Evolutionary conservation across 2,113 vertebrate genomes (phyloP).

Genomic region (Gobiocypris rarus): DNA sequence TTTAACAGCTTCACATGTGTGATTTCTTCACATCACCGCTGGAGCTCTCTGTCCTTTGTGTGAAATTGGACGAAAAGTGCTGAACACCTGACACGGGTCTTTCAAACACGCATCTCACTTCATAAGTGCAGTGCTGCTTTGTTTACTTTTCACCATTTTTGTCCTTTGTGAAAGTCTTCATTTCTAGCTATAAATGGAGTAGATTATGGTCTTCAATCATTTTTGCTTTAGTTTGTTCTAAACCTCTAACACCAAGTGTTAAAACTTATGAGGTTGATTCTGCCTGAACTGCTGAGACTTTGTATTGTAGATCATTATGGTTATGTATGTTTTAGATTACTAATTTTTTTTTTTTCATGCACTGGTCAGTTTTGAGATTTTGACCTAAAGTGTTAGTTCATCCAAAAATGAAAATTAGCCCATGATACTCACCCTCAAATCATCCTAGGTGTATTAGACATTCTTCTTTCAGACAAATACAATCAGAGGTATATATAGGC

Average conservation of each 20-base stretch:
- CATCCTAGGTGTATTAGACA: no score
- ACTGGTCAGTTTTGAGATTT: neutral
- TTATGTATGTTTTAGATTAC: neutral
- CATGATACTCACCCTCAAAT: no score
- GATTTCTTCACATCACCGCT: neutral
- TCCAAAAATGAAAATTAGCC: no score
- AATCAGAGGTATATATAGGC: no score
- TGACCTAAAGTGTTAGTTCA: neutral
- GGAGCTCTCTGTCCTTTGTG: neutral
- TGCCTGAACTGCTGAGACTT: neutral
- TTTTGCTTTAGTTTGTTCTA: neutral
- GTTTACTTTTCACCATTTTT: neutral
- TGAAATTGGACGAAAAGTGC: no score
- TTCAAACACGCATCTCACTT: conserved; percentile 2
- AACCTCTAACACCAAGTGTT: no score
- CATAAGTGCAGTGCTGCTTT: neutral
- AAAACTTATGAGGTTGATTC: neutral
- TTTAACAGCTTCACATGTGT: neutral
- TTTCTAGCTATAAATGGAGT: neutral
- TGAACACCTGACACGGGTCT: neutral
- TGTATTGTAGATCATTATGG: no score
- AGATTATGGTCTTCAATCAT: neutral
- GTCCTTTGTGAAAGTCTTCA: neutral
- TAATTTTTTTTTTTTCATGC: neutral
- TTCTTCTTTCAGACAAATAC: no score